Conservation (phyloP, 2,113 vertebrate species). For the Echinops telfairi region DNA sequence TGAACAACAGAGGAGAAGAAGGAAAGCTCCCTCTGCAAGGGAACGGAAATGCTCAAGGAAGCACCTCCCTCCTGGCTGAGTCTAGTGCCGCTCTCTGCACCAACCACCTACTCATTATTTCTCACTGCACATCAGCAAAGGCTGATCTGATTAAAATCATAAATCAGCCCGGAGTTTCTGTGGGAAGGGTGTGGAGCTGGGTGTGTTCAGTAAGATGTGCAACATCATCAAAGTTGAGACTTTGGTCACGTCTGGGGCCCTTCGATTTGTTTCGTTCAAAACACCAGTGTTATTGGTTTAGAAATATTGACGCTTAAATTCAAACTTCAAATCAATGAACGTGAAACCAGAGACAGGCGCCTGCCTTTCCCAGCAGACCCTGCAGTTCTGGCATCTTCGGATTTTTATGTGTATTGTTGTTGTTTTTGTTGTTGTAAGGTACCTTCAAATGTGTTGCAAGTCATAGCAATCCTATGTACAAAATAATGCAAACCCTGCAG, state of each 20-base stretch:
- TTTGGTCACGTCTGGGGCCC: conserved; percentile 55
- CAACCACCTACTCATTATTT: conserved; percentile 82
- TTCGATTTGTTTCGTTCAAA: conserved; percentile 55
- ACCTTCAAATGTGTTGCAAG: too few relatives aligned
- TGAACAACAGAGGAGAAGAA: conserved; percentile 51
- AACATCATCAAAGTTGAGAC: conserved; percentile 71
- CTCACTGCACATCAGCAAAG: conserved; percentile 77
- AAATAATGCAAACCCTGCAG: too few relatives aligned
- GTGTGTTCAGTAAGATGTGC: conserved; percentile 77
- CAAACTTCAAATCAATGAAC: neutral
- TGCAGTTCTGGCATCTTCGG: neutral
- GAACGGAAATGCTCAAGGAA: conserved; percentile 72
- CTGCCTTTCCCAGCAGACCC: neutral
- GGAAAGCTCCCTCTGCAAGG: conserved; percentile 73
- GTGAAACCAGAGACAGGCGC: neutral
- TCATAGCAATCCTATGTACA: too few relatives aligned
- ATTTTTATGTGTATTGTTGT: neutral
- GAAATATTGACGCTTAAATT: neutral
- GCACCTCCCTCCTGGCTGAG: conserved; percentile 50
- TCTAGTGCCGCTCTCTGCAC: conserved; percentile 71
- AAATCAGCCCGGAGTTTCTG: conserved; percentile 79
- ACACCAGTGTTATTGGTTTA: neutral
- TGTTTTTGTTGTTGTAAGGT: too few relatives aligned
- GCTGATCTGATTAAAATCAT: conserved; percentile 84
- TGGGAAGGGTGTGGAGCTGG: conserved; percentile 67